Conservation (phyloP, 2,797 vertebrate genomes). For the Emydoidea blandingii region DNA sequence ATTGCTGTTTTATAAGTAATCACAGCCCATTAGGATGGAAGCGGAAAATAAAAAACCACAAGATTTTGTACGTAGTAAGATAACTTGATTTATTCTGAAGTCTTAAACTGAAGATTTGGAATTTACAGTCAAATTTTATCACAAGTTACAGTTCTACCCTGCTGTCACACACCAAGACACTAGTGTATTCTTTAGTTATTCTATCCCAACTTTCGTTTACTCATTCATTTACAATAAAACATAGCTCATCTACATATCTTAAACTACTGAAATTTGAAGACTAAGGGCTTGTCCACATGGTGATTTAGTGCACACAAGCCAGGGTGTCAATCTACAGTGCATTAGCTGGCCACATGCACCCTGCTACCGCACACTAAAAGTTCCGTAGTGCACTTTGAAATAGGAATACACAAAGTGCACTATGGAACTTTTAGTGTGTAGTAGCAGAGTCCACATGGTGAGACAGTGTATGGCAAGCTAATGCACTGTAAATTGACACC, state of each 20-base stretch:
- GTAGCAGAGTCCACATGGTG: not conserved
- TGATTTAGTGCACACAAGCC: not conserved
- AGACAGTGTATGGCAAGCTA: not conserved
- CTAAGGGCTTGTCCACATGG: not conserved
- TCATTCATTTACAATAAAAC: not conserved
- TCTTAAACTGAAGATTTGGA: constrained; percentile 35
- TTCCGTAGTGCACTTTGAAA: not conserved
- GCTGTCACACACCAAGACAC: not conserved
- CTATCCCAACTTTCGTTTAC: not conserved
- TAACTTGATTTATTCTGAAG: constrained; percentile 26
- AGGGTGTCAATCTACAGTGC: not conserved
- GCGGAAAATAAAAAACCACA: not conserved
- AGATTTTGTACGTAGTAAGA: not conserved
- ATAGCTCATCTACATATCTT: not conserved
- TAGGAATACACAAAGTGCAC: not conserved
- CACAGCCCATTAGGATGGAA: not conserved
- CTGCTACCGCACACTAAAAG: not conserved
- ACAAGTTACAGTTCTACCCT: not conserved
- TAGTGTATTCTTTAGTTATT: not conserved
- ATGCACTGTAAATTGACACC: not conserved
- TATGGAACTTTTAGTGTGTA: not conserved
- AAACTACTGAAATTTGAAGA: not conserved
- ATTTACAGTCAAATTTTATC: not conserved
- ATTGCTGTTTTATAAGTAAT: not conserved
- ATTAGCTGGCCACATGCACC: not conserved